Base-by-base conservation (phyloP, 2,888 invertebrate species). In the Zeuzera pyrina region DNA sequence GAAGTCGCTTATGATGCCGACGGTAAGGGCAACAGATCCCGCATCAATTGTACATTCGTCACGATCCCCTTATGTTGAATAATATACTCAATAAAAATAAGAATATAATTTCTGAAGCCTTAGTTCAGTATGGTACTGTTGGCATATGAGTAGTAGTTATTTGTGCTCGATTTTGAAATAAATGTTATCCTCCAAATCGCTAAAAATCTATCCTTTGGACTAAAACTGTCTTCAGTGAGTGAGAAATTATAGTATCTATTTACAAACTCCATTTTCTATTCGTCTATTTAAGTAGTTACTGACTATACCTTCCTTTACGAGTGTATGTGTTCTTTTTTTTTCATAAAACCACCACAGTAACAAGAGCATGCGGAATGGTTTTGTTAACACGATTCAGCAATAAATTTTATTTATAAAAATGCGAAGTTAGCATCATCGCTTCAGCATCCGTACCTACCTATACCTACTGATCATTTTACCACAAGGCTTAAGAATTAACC, bases 1-100 rank as follows among this genome's bases (percentile, higher is more conserved):
- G 89, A 90, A 78, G 85, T 90, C 61, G 90, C 89, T 53, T 91
- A 84, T 77, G 91, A 91, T 83, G 86, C 88, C 74, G 89, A 90
- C 66, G 91, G 91, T 87, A 90, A 87, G 85, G 79, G 76, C 72
- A 66, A 58, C 72, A 76, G 76, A 69, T 66, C 63, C 58, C 55
- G 19, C 25, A 25, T 43, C 52, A n/a, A n/a, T 65, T 67, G 68
- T 67, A 58, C 60, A 76, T 76, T 73, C 76, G 73, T 73, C 73
- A 65, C 59, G 53, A 60, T 66, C 70, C 60, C 50, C 44, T 50
- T 41, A 25, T 12, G 8, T 12, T 25, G 11, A 12, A 5, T 19
- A 19, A 5, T 24, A 14, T 7, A 14, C 15, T 14, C 6, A 12
- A 27, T 8, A n/a, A 21, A n/a, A 34, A 6, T 16, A 34, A 44